Evolutionary conservation across 2,888 invertebrate genomes (phyloP).

Genomic region (Cistogaster globosa): DNA sequence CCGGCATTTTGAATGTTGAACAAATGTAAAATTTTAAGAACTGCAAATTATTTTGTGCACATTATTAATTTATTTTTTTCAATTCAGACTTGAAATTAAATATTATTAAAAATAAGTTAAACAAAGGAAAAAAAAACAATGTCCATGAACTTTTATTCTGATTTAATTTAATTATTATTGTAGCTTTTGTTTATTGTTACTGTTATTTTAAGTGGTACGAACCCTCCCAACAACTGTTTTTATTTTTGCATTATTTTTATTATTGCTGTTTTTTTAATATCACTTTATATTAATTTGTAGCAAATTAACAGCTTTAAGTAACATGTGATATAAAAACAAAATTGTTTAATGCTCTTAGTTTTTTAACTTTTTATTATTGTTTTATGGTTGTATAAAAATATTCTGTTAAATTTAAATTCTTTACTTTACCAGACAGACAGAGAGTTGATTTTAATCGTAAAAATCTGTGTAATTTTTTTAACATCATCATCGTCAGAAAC

Average conservation of each 20-base stretch:
- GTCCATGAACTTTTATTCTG: slow-evolving; percentile 60
- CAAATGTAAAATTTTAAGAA: too few relatives aligned
- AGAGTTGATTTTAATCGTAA: slow-evolving; percentile 46
- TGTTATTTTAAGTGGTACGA: slow-evolving; percentile 18
- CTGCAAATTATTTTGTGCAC: too few relatives aligned
- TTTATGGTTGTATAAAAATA: slow-evolving; percentile 10
- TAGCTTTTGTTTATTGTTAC: slow-evolving; percentile 27
- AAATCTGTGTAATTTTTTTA: slow-evolving; percentile 62
- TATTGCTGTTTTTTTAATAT: slow-evolving; percentile 15
- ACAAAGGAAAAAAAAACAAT: slow-evolving; percentile 5
- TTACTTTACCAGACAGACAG: slow-evolving; percentile 22
- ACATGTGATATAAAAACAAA: slow-evolving; percentile 63
- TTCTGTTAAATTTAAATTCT: not conserved
- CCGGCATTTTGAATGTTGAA: too few relatives aligned
- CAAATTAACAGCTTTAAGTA: slow-evolving; percentile 70
- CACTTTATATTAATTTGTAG: slow-evolving; percentile 60
- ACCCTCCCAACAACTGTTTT: slow-evolving; percentile 51
- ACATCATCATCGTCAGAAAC: slow-evolving; percentile 34
- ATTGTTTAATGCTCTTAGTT: slow-evolving; percentile 50
- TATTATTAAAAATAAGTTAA: not conserved
- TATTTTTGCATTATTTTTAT: not conserved
- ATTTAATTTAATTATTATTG: slow-evolving; percentile 49
- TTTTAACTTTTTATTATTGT: slow-evolving; percentile 27
- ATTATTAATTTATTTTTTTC: too few relatives aligned
- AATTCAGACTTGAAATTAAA: not conserved